A percentile compares a stretch with the other conserved stretches of the same genome.
phyloP scores from a whole-genome alignment of 2,797 vertebrate species.

The Botia almorhae region DNA sequence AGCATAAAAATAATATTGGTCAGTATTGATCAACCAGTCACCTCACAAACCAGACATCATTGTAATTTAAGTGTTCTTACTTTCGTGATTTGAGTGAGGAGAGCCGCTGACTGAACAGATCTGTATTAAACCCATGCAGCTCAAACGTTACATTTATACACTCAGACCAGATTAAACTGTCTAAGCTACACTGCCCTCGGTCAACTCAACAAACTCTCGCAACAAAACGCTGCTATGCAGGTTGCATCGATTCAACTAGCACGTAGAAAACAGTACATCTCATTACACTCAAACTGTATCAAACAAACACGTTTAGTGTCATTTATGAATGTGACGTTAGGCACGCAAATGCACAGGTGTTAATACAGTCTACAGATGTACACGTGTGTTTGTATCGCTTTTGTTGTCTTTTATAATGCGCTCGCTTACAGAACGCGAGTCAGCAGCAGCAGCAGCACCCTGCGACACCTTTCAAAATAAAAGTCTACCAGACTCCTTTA shows the following conservation, averaged over 20 bases:
- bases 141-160: neutral
- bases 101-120: conserved; percentile 70
- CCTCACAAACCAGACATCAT: neutral
- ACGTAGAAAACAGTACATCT: no score
- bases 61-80: neutral
- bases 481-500: neutral
- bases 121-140: neutral
- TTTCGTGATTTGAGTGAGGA: conserved; percentile 10
- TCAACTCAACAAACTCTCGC: no score
- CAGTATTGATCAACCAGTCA: neutral
- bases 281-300: neutral
- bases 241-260: no score
- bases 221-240: no score
- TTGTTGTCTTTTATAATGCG: conserved; percentile 2
- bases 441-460: neutral
- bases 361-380: neutral
- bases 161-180: no score
- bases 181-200: no score
- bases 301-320: neutral
- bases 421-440: conserved; percentile 22
- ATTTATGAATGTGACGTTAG: neutral
- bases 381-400: neutral
- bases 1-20: neutral
- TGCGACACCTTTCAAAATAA: conserved; percentile 2
- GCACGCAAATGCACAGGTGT: neutral